Conservation (phyloP, 2,113 vertebrate species). For the Corydoras maculifer region DNA sequence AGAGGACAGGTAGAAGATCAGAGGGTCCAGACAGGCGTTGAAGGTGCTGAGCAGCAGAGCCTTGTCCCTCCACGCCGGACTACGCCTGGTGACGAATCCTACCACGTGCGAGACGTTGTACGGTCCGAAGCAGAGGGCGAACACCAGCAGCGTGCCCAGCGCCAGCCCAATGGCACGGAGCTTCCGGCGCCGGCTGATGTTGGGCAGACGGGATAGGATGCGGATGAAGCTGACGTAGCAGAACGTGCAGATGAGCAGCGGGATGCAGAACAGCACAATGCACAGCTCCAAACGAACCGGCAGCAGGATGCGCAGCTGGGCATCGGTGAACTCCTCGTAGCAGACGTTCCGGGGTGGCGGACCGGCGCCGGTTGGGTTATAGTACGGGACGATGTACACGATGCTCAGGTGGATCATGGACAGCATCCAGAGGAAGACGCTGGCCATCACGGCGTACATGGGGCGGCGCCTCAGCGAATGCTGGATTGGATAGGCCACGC, state of each 20-base stretch:
- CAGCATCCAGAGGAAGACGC: constrained; percentile 72
- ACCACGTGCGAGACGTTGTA: constrained; percentile 84
- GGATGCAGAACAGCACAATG: constrained; percentile 72
- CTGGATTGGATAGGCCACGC: constrained; percentile 77
- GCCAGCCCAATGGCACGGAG: constrained; percentile 68
- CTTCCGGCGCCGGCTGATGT: constrained; percentile 59
- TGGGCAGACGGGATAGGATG: constrained; percentile 60
- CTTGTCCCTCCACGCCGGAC: constrained; percentile 68
- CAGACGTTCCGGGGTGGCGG: constrained; percentile 49
- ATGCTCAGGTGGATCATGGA: constrained; percentile 69
- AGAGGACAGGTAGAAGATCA: constrained; percentile 86
- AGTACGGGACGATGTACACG: constrained; percentile 67
- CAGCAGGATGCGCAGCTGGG: constrained; percentile 66
- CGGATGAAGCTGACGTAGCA: constrained; percentile 71
- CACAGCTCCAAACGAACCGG: constrained; percentile 73
- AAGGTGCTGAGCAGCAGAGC: constrained; percentile 77
- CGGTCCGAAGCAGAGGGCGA: constrained; percentile 74
- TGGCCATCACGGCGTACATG: constrained; percentile 56
- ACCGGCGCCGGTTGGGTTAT: not conserved
- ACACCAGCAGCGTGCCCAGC: constrained; percentile 69
- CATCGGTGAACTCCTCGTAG: constrained; percentile 63
- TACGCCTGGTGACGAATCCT: constrained; percentile 57
- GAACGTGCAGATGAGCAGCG: constrained; percentile 66
- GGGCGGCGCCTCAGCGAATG: constrained; percentile 68
- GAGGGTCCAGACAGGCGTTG: constrained; percentile 78